phyloP scores from a whole-genome alignment of 1,140 invertebrate genomes.

The Trichonephila clavipes region DNA sequence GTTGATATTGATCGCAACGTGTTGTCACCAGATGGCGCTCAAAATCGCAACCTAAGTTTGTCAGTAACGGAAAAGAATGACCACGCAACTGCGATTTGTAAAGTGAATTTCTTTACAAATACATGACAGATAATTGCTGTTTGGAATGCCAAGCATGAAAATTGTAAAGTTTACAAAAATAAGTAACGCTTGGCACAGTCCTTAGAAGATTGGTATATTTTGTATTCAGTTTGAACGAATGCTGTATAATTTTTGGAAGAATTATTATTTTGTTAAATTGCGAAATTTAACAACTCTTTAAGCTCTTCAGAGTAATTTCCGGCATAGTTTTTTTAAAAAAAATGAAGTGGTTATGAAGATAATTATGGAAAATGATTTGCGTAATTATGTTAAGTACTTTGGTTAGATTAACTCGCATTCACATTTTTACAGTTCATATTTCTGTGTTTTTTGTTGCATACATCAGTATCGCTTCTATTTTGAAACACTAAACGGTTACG shows the following conservation, averaged over 20 bases:
- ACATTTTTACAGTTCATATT: no score
- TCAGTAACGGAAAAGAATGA: slow-evolving; percentile 8
- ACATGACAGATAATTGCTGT: slow-evolving; percentile 17
- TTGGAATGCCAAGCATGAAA: slow-evolving; percentile 16
- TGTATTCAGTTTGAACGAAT: not conserved
- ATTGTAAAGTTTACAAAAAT: slow-evolving; percentile 23
- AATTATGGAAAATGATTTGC: not conserved
- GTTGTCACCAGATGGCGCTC: slow-evolving; percentile 47
- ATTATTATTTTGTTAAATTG: not conserved
- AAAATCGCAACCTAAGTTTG: slow-evolving; percentile 29
- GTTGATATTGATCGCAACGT: slow-evolving; percentile 56
- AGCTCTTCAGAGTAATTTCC: not conserved
- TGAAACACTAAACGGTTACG: no score
- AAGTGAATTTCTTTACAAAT: slow-evolving; percentile 39
- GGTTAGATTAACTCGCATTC: no score
- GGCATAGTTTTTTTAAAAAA: not conserved
- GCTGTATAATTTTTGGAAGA: not conserved
- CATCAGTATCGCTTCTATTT: no score
- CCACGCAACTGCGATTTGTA: slow-evolving; percentile 10
- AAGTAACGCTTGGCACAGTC: not conserved
- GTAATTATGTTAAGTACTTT: no score
- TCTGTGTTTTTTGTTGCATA: no score
- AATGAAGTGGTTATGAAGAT: not conserved
- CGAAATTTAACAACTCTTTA: not conserved
- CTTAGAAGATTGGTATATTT: not conserved